Conservation (phyloP, 2,888 invertebrate genomes). For the Rhaphigaster nebulosa region DNA sequence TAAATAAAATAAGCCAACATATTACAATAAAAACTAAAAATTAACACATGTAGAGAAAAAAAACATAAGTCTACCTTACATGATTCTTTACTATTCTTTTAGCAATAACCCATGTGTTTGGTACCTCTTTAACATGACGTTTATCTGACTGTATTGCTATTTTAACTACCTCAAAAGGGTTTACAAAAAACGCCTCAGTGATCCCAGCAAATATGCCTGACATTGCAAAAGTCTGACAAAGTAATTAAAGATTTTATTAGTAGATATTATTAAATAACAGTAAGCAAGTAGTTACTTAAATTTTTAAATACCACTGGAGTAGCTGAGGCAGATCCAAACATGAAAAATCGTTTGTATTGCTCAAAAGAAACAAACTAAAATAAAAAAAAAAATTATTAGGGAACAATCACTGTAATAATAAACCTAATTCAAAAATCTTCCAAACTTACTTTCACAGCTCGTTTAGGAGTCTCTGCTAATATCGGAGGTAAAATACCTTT, state of each 20-base stretch:
- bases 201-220: slow-evolving; percentile 91
- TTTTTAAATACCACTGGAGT: slow-evolving; percentile 79
- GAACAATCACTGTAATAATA: not conserved
- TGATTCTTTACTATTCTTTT: slow-evolving; percentile 74
- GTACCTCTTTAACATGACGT: slow-evolving; percentile 75
- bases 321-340: slow-evolving; percentile 81
- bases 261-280: slow-evolving; percentile 35
- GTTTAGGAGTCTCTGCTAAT: slow-evolving; percentile 93
- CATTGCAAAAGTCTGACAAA: slow-evolving; percentile 83
- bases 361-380: slow-evolving; percentile 90
- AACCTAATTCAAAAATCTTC: not conserved
- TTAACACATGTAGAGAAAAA: not conserved
- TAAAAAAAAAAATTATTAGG: slow-evolving; percentile 63
- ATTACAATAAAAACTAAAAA: not conserved
- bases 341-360: slow-evolving; percentile 88
- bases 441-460: slow-evolving; percentile 83
- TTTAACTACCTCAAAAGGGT: slow-evolving; percentile 97
- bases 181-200: slow-evolving; percentile 92
- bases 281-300: not conserved
- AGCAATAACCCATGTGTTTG: slow-evolving; percentile 85
- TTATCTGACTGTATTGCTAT: slow-evolving; percentile 87
- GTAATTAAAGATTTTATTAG: slow-evolving; percentile 56
- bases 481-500: slow-evolving; percentile 95
- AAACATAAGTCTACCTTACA: slow-evolving; percentile 44
- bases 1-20: not conserved